phyloP scores from a whole-genome alignment of 2,113 vertebrate genomes.

The Hylia prasina region DNA sequence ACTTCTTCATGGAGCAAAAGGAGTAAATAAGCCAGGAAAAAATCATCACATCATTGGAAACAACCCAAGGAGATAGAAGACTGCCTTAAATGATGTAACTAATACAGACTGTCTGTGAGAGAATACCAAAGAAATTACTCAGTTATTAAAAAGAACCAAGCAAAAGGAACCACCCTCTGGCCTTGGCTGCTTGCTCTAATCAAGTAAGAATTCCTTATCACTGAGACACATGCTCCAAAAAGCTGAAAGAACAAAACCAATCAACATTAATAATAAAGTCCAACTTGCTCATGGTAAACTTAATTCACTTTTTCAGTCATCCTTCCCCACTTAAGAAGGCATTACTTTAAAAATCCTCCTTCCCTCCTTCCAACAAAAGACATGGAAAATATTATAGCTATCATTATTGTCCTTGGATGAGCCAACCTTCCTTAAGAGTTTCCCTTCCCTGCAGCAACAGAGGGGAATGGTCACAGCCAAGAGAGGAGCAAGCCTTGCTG shows the following conservation, averaged over 20 bases:
- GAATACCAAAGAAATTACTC: not conserved
- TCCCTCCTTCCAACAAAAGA: not conserved
- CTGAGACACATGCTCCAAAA: not conserved
- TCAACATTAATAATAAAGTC: not conserved
- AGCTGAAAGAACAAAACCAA: constrained; percentile 4
- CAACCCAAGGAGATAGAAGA: not conserved
- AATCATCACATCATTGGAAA: not conserved
- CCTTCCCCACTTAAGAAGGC: not conserved
- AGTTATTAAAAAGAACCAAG: constrained; percentile 1
- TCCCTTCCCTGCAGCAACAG: not conserved
- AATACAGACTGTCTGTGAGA: not conserved
- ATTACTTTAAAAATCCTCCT: not conserved
- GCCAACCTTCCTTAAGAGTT: not conserved
- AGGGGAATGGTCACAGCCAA: not conserved
- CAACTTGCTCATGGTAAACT: not conserved
- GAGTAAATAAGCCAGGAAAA: not conserved
- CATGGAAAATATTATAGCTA: not conserved
- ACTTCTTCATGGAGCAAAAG: not conserved
- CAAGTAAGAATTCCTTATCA: constrained; percentile 1
- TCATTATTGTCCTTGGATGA: not conserved
- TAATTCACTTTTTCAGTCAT: not conserved
- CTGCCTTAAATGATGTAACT: not conserved
- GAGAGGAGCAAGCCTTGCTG: not conserved
- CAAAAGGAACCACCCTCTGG: not conserved
- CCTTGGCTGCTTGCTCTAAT: not conserved